Conservation (phyloP, 1,140 invertebrate species). For the Agraylea sexmaculata region DNA sequence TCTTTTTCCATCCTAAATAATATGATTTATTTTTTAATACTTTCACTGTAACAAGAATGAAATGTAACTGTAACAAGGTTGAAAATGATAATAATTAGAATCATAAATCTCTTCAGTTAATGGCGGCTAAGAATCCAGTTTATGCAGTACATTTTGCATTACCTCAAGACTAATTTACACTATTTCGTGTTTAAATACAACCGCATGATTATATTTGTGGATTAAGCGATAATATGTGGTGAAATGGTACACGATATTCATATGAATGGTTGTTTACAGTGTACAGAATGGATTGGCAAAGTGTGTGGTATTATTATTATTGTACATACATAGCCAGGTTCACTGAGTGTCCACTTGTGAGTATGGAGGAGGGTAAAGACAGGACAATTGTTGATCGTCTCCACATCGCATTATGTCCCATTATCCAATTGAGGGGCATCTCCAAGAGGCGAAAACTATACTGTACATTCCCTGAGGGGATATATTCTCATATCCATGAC, state of each 20-base stretch:
- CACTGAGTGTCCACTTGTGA: background rate
- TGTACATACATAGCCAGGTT: background rate
- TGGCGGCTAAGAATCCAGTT: too few relatives aligned
- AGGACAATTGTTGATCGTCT: slow-evolving; percentile 10
- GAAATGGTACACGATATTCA: background rate
- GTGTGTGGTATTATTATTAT: slow-evolving; percentile 10
- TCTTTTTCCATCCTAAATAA: too few relatives aligned
- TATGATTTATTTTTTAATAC: too few relatives aligned
- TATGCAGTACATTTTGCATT: too few relatives aligned
- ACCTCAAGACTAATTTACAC: too few relatives aligned
- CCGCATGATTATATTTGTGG: background rate
- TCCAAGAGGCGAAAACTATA: slow-evolving; percentile 13
- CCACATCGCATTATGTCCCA: slow-evolving; percentile 12
- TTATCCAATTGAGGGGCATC: slow-evolving; percentile 17
- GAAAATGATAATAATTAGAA: too few relatives aligned
- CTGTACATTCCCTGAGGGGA: background rate
- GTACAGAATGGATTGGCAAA: too few relatives aligned
- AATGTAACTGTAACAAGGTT: too few relatives aligned
- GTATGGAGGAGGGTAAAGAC: background rate
- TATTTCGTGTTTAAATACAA: background rate
- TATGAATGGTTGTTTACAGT: background rate
- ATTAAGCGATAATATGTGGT: slow-evolving; percentile 4
- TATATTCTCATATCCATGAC: background rate
- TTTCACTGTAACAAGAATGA: too few relatives aligned
- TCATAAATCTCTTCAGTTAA: too few relatives aligned